Base-by-base conservation (phyloP, 2,888 invertebrate species). In the Leptura quadrifasciata region DNA sequence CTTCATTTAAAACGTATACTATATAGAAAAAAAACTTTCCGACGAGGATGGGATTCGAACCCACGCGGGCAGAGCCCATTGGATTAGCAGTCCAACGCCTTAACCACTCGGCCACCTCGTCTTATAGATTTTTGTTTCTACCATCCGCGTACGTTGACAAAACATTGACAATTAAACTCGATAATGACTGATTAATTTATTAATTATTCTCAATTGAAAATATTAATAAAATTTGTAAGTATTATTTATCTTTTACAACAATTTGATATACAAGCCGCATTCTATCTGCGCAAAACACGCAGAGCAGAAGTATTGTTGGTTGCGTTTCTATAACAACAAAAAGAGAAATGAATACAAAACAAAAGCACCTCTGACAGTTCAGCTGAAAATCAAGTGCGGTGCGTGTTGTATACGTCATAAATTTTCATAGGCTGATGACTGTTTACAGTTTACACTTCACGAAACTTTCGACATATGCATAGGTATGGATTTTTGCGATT, bases 81-180 rank as follows among this genome's bases (percentile, higher is more conserved):
- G 91, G 91, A 91, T 91, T 91, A 91, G 91, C 91, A 91, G 91
- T 91, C 91, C 91, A 91, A 91, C 91, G 91, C 91, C 91, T 91
- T 91, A 91, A 91, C 92, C 91, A 91, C 91, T 92, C 92, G 91
- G 91, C 91, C 91, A 91, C 91, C 91, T 91, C 91, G 91, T 91
- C 91, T 91, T n/a, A 4, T n/a, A n/a, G n/a, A n/a, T 6, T 2
- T 47, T 3, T 3, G 5, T 4, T 3, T 2, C 15, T n/a, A 47
- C 47, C 5, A 1, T 47, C n/a, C 3, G 0, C n/a, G 3, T 47
- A 17, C n/a, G n/a, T 4, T 58, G 15, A 24, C n/a, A 58, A 18
- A 6, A 6, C 3, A 1, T 58, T 27, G 1, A 20, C 4, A 21
- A 57, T 57, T 57, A 20, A 21, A 21, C 2, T 20, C 1, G 12